A percentile compares a stretch with the other conserved stretches of the same genome.
These are phyloP conservation scores for Leptoteleia sp. DNA, from an alignment of 1,140 invertebrate genomes.

Conservation along the genomic window DNA sequence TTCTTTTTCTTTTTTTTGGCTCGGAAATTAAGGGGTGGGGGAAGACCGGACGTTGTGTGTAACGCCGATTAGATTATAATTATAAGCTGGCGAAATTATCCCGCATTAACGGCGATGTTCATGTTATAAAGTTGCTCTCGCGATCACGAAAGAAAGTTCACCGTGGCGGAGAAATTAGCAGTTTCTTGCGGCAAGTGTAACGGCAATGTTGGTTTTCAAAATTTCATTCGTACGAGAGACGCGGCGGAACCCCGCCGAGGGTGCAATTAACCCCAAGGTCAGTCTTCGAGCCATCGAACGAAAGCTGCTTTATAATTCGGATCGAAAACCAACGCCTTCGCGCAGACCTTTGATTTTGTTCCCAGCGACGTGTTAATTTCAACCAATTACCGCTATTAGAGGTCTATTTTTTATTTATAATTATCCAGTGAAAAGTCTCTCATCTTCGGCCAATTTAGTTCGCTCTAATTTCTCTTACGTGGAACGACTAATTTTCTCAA, in stretches of 20 bases:
- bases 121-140: constrained; percentile 12
- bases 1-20: too few species aligned
- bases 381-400: constrained; percentile 15
- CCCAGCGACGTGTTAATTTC: constrained; percentile 42
- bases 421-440: not conserved
- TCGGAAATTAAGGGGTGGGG: too few species aligned
- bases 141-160: constrained; percentile 25
- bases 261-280: constrained; percentile 75
- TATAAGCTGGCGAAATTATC: constrained; percentile 29
- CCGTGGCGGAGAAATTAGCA: constrained; percentile 25
- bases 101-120: constrained; percentile 24
- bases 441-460: not conserved
- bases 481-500: too few species aligned
- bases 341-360: constrained; percentile 39
- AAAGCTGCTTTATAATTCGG: constrained; percentile 62
- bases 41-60: too few species aligned
- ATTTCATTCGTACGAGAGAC: constrained; percentile 42
- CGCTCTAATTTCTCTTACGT: too few species aligned
- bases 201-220: constrained; percentile 61
- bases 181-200: constrained; percentile 24
- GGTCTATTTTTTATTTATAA: constrained; percentile 16
- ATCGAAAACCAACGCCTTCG: constrained; percentile 50
- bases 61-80: constrained; percentile 40
- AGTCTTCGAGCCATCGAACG: constrained; percentile 64
- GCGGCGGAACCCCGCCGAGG: constrained; percentile 61